Evolutionary conservation across 2,888 invertebrate genomes (phyloP).

Genomic region (Orchesellides sinensis): DNA sequence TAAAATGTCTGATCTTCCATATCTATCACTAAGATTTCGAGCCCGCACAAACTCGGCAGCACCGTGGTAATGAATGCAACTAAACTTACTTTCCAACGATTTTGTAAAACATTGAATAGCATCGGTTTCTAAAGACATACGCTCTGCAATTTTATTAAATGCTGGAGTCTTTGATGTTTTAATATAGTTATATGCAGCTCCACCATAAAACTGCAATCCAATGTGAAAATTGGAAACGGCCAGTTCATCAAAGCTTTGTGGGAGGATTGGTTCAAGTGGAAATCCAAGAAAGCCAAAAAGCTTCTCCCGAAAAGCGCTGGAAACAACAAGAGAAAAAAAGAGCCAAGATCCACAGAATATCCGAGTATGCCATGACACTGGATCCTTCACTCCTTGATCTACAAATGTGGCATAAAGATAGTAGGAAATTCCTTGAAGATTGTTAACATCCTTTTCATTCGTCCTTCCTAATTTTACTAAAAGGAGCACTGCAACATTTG

Average conservation of each 20-base stretch:
- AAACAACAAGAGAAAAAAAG: slow-evolving; percentile 26
- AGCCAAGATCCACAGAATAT: slow-evolving; percentile 32
- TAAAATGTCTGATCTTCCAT: slow-evolving; percentile 21
- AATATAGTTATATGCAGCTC: slow-evolving; percentile 52
- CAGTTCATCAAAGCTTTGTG: slow-evolving; percentile 58
- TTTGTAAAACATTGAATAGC: slow-evolving; percentile 38
- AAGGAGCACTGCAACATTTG: background rate
- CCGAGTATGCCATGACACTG: background rate
- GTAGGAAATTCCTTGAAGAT: background rate
- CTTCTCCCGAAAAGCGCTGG: slow-evolving; percentile 60
- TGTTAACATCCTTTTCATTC: background rate
- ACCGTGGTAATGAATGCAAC: slow-evolving; percentile 52
- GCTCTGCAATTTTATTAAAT: slow-evolving; percentile 25
- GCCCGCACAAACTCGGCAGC: slow-evolving; percentile 46
- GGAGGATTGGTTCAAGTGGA: slow-evolving; percentile 39
- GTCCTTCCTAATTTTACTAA: background rate
- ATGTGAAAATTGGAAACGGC: slow-evolving; percentile 37
- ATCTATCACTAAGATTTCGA: slow-evolving; percentile 47
- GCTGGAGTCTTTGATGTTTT: slow-evolving; percentile 38
- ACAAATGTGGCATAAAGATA: slow-evolving; percentile 28
- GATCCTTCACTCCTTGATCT: background rate
- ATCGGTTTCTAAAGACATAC: slow-evolving; percentile 45
- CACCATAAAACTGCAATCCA: slow-evolving; percentile 57
- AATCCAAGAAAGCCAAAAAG: slow-evolving; percentile 55
- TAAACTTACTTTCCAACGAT: slow-evolving; percentile 25